Base-by-base conservation (phyloP, 2,113 vertebrate species). In the Ornithorhynchus anatinus region DNA sequence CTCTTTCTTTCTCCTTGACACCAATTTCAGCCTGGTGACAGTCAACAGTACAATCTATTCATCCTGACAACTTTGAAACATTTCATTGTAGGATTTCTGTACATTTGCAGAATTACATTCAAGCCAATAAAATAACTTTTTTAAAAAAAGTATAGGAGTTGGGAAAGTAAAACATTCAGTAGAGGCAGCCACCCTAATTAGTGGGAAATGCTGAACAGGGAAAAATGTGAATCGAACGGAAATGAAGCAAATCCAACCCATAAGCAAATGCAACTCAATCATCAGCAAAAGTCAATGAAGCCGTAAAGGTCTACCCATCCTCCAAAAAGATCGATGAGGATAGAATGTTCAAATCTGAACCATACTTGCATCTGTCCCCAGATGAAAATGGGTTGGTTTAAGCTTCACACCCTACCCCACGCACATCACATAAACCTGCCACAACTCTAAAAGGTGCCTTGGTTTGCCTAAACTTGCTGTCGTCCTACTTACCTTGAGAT, bases 191-290 rank as follows among this genome's bases (percentile, higher is more conserved):
- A 66, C 58, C 10, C 35, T 61, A 23, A 62, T 9, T 5, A 9
- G 2, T 59, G n/a, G 56, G 64, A 69, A 81, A 23, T 10, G 56
- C 20, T 31, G n/a, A 75, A 44, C n/a, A 35, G 35, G 40, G 43
- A 74, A 14, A 50, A 63, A 69, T n/a, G n/a, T n/a, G n/a, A 66
- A 67, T 27, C 35, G 4, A 50, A 39, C 20, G 62, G 68, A 52
- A 44, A 47, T 27, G 53, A 48, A 72, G 43, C 35, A 66, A n/a
- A 11, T 29, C 19, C 29, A 14, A 48, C n/a, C n/a, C 25, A 50
- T 29, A 27, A 27, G 2, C 15, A 75, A 59, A 59, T 38, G 31
- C 43, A 29, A 19, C 15, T 58, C 48, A 43, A 13, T 42, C 25
- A 32, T n/a, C 32, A 44, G 31, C 42, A 22, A 75, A 23, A 45